Percentiles rank a stretch among this genome's conserved stretches.
phyloP scores from a whole-genome alignment of 2,888 invertebrate genomes.

The Luffia ferchaultella region DNA sequence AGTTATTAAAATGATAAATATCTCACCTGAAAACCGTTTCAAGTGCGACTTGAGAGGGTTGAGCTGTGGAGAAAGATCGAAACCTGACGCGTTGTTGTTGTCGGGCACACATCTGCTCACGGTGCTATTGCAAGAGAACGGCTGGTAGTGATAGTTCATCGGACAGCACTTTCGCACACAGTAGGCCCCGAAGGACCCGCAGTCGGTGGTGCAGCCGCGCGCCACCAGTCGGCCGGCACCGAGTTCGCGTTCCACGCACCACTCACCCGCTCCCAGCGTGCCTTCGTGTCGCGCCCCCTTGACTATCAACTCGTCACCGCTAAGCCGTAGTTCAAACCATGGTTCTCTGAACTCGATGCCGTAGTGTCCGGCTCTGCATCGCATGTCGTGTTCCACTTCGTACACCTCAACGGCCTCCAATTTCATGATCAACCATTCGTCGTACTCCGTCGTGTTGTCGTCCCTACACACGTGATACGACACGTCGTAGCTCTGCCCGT shows the following conservation, averaged over 20 bases:
- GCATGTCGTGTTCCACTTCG: conserved; percentile 34
- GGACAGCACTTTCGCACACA: conserved; percentile 65
- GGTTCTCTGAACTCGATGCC: conserved; percentile 35
- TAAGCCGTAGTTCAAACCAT: conserved; percentile 27
- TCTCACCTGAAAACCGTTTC: conserved; percentile 31
- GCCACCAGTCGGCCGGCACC: conserved; percentile 27
- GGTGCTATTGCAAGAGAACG: conserved; percentile 30
- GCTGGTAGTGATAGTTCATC: conserved; percentile 52
- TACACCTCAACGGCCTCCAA: conserved; percentile 31
- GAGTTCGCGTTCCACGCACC: conserved; percentile 46
- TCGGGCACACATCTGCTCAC: conserved; percentile 38
- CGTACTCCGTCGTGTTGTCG: conserved; percentile 6
- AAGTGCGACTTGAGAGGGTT: conserved; percentile 9
- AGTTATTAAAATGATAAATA: no score
- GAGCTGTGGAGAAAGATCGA: neutral
- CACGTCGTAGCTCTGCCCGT: conserved; percentile 38
- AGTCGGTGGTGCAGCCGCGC: conserved; percentile 39
- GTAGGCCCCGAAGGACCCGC: conserved; percentile 33
- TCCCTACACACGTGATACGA: conserved; percentile 35
- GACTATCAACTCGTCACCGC: conserved; percentile 31
- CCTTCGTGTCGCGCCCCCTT: conserved; percentile 20
- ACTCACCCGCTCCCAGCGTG: conserved; percentile 32
- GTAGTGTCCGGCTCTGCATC: conserved; percentile 40
- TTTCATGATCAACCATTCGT: conserved; percentile 5
- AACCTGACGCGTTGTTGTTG: conserved; percentile 5